Base-by-base conservation (phyloP, 2,888 invertebrate species). In the Drosophila mulleri region DNA sequence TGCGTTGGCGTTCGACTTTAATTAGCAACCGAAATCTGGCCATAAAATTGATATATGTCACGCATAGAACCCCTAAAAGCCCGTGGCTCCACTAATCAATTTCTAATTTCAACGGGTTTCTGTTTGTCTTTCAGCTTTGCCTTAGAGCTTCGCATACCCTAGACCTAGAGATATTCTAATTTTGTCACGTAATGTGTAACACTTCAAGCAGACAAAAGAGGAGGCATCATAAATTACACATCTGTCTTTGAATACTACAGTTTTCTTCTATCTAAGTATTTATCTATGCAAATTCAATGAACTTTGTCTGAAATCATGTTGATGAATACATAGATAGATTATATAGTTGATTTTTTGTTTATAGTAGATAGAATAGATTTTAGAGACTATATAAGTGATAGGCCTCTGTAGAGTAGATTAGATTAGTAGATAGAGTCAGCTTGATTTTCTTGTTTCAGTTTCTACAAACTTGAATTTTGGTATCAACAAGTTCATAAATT, bases 31-130 rank as follows among this genome's bases (percentile, higher is more conserved):
- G 56, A 32, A 32, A 67, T 75, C 56, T 72, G 70, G 67, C 73
- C 67, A 88, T 83, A 85, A 83, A 78, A 80, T 63, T 73, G 83
- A 83, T 88, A 64, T 72, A 80, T 88, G 80, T 85, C 83, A 82
- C 78, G 75, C 75, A 73, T 61, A 35, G 65, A 35, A 59, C 50
- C 54, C 48, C 39, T 45, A 77, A 78, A 41, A 54, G 52, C 39
- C 57, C 56, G 58, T 54, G 53, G 37, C 76, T 32, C 66, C n/a
- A 60, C 63, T 57, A 60, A 63, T 64, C 42, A 80, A 67, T 80
- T 85, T 80, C 48, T 67, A 75, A 62, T 66, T 69, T 65, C 62
- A 67, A 72, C 68, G 67, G 42, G 69, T 69, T 65, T 75, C 16
- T 20, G n/a, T 18, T 37, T 58, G 23, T 35, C 32, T n/a, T 9